Percentiles rank a stretch among this genome's conserved stretches.
These are phyloP conservation scores for Percopsis omiscomaycus DNA, from an alignment of 2,797 vertebrate genomes.

Conservation along the genomic window DNA sequence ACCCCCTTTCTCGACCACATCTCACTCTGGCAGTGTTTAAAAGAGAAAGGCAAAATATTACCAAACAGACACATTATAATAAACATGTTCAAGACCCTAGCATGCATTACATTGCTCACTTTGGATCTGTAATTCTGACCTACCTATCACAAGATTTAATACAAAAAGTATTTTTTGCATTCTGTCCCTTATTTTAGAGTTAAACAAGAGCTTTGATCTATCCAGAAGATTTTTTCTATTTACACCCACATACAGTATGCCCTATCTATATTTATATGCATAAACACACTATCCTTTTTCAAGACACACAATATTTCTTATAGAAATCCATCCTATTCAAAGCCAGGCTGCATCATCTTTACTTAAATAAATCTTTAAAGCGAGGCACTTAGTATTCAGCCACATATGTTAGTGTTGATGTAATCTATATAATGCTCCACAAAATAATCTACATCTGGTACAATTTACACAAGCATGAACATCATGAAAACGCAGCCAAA, in stretches of 20 bases:
- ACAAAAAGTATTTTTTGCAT: conserved; percentile 60
- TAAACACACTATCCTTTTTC: conserved; percentile 3
- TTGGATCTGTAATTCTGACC: conserved; percentile 58
- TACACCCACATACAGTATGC: background rate
- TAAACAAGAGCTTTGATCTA: conserved; percentile 40
- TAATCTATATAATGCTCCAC: conserved; percentile 63
- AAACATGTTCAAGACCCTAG: conserved; percentile 60
- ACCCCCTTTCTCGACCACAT: conserved; percentile 39
- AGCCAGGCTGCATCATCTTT: conserved; percentile 70
- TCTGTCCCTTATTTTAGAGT: conserved; percentile 49
- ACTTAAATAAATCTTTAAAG: conserved; percentile 78
- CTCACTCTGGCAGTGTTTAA: conserved; percentile 62
- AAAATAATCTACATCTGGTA: conserved; percentile 40
- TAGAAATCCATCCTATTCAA: conserved; percentile 28
- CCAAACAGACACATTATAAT: conserved; percentile 59
- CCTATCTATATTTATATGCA: conserved; percentile 1
- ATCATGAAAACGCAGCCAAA: conserved; percentile 65
- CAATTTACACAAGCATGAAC: conserved; percentile 75
- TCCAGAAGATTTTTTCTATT: conserved; percentile 7
- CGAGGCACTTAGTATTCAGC: conserved; percentile 95
- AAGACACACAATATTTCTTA: background rate
- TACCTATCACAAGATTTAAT: conserved; percentile 53
- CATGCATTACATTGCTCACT: conserved; percentile 69
- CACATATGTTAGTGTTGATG: conserved; percentile 76
- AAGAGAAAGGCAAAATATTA: conserved; percentile 72